These are phyloP conservation scores for Egretta garzetta DNA, from an alignment of 2,113 vertebrate species.

Conservation along the genomic window DNA sequence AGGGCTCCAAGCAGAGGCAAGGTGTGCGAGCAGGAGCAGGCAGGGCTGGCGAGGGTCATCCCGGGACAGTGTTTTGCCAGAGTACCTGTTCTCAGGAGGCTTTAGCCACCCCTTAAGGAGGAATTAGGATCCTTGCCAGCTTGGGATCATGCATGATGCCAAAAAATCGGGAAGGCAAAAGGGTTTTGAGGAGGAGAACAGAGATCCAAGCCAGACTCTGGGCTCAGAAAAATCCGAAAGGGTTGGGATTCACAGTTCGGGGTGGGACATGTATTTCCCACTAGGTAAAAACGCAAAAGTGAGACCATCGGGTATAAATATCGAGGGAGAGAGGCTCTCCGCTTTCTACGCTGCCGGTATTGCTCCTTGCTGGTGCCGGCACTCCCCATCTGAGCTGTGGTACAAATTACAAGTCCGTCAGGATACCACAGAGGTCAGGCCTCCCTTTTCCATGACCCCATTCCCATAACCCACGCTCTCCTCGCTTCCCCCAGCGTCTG, in stretches of 20 bases:
- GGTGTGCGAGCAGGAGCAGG: not conserved
- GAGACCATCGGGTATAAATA: not conserved
- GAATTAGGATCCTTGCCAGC: not conserved
- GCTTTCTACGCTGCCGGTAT: not conserved
- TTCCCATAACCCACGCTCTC: not conserved
- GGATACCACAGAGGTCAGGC: not conserved
- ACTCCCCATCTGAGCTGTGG: not conserved
- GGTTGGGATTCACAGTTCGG: not conserved
- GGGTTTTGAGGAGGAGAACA: not conserved
- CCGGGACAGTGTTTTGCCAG: not conserved
- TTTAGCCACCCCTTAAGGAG: not conserved
- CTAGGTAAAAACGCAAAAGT: not conserved
- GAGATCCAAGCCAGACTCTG: rapidly evolving
- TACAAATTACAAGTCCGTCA: not conserved
- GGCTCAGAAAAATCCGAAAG: rapidly evolving
- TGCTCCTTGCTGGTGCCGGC: not conserved
- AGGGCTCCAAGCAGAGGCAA: not conserved
- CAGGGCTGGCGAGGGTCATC: not conserved
- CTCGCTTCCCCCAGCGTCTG: not conserved
- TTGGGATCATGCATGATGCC: not conserved
- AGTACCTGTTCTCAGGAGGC: not conserved
- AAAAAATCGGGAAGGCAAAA: not conserved
- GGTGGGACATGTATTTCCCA: not conserved
- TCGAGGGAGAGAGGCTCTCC: not conserved
- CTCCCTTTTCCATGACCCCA: not conserved